Evolutionary conservation across 2,797 vertebrate genomes (phyloP).

Genomic region (Epinephelus coioides): DNA sequence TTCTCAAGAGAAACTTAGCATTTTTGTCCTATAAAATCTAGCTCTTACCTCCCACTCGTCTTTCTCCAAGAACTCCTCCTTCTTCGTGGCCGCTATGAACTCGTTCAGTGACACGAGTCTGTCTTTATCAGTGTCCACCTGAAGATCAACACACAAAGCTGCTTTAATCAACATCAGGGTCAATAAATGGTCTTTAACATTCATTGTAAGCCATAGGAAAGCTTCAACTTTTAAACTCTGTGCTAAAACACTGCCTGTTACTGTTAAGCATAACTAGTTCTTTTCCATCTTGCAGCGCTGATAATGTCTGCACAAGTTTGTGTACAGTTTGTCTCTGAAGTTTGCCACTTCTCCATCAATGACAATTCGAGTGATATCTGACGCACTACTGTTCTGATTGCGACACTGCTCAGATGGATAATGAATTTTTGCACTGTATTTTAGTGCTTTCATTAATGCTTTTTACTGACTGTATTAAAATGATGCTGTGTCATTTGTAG

Average conservation of each 20-base stretch:
- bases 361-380: not conserved
- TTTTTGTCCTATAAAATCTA: not conserved
- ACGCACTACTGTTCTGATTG: not conserved
- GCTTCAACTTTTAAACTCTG: not conserved
- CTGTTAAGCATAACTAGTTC: not conserved
- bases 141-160: conserved; percentile 41
- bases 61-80: conserved; percentile 90
- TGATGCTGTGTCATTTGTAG: not conserved
- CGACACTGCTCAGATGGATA: not conserved
- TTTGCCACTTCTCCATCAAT: not conserved
- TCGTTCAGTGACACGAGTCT: conserved; percentile 91
- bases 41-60: conserved; percentile 93
- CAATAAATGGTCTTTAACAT: not conserved
- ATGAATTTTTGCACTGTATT: not conserved
- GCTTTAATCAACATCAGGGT: conserved; percentile 3
- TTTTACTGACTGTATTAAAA: no score
- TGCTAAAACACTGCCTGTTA: not conserved
- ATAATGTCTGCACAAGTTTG: not conserved
- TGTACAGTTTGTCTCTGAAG: not conserved
- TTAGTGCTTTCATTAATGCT: not conserved
- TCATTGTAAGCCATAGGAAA: not conserved
- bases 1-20: not conserved
- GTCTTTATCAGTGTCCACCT: conserved; percentile 93
- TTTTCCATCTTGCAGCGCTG: not conserved
- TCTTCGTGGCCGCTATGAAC: conserved; percentile 90